These are phyloP conservation scores for Colletes latitarsis DNA, from an alignment of 1,140 invertebrate species.

Conservation along the genomic window DNA sequence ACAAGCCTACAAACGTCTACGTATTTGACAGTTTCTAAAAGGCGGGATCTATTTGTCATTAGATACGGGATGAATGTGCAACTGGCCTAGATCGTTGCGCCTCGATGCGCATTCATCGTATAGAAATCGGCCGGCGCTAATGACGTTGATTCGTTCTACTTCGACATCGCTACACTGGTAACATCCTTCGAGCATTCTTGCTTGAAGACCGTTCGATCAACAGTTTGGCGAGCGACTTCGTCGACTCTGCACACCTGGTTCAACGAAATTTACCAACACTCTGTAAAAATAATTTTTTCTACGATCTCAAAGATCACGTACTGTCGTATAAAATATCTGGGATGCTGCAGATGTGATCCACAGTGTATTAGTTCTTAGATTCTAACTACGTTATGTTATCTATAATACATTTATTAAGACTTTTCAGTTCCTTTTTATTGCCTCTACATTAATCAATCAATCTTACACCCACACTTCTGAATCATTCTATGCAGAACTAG, in stretches of 20 bases:
- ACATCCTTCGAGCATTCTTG: constrained; percentile 48
- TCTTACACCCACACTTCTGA: too few relatives aligned
- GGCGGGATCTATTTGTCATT: constrained; percentile 55
- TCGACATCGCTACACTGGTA: constrained; percentile 34
- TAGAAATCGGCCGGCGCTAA: constrained; percentile 61
- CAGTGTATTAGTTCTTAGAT: too few relatives aligned
- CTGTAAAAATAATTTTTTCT: neutral
- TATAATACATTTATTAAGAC: too few relatives aligned
- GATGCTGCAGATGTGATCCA: too few relatives aligned
- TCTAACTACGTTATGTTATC: too few relatives aligned
- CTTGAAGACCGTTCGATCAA: constrained; percentile 49
- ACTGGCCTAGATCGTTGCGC: constrained; percentile 31
- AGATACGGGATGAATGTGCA: constrained; percentile 38
- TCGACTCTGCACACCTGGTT: constrained; percentile 53
- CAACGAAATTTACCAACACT: constrained; percentile 27
- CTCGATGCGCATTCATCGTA: constrained; percentile 53
- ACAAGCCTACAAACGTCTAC: neutral
- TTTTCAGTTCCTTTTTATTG: too few relatives aligned
- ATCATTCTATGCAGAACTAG: too few relatives aligned
- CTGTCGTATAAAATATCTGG: too few relatives aligned
- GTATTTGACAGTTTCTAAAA: neutral
- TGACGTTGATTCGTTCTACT: constrained; percentile 71
- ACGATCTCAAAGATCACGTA: too few relatives aligned
- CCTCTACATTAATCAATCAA: too few relatives aligned
- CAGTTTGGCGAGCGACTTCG: constrained; percentile 34